Percentiles rank a stretch among this genome's conserved stretches.
These are phyloP conservation scores for Drosophila kohkoa DNA, from an alignment of 1,140 invertebrate genomes.

Conservation along the genomic window DNA sequence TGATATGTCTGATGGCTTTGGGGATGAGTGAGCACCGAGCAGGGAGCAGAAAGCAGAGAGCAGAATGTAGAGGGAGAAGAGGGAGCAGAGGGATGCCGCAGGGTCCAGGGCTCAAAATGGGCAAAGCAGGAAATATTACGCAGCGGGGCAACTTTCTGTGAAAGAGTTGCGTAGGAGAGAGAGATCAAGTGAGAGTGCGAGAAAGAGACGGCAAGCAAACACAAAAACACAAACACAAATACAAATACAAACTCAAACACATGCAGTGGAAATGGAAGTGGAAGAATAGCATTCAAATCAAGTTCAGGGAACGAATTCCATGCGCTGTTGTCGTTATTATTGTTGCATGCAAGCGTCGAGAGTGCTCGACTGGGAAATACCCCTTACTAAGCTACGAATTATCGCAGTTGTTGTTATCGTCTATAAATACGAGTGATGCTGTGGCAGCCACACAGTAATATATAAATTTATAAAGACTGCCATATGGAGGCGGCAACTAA, in stretches of 20 bases:
- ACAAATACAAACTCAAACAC: background rate
- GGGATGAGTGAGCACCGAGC: constrained; percentile 23
- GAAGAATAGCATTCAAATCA: constrained; percentile 50
- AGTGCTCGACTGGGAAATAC: background rate
- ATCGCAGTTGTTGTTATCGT: background rate
- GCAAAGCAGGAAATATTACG: constrained; percentile 64
- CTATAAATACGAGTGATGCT: background rate
- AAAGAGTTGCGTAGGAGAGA: constrained; percentile 59
- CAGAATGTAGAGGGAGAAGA: background rate
- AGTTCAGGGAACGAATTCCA: constrained; percentile 65
- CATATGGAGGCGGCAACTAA: background rate
- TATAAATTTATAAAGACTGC: background rate
- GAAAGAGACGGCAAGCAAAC: constrained; percentile 3
- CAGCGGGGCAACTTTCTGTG: constrained; percentile 39
- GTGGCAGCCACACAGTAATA: background rate
- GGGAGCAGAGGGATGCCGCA: background rate
- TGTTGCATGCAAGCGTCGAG: constrained; percentile 16
- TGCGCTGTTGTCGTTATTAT: constrained; percentile 42
- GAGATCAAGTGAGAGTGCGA: background rate
- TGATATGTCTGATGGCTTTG: constrained; percentile 58
- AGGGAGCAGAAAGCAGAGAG: constrained; percentile 2
- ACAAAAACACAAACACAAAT: background rate
- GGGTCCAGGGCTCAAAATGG: constrained; percentile 22
- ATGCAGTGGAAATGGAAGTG: constrained; percentile 13
- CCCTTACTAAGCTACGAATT: background rate